Base-by-base conservation (phyloP, 2,113 vertebrate species). In the Sinosuthora webbiana region DNA sequence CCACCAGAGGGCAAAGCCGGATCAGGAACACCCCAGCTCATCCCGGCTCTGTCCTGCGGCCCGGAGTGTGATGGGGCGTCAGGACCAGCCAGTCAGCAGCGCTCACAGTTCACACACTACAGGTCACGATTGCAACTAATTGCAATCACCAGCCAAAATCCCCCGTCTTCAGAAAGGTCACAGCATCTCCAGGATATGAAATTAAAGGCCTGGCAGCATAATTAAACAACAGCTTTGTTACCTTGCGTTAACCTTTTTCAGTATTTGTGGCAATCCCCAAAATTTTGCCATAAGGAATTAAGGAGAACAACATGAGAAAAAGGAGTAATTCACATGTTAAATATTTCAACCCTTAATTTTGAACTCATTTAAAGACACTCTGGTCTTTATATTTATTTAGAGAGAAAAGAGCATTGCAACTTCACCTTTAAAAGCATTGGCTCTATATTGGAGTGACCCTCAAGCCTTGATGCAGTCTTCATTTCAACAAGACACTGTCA, bases 1-100 rank as follows among this genome's bases (percentile, higher is more conserved):
- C 96, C 94, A 77, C 50, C 90, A 96, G 96, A 95, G 95, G 96
- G 95, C 96, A 97, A 97, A 97, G 64, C 63, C 42, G 81, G 71
- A 90, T 74, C 83, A 59, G 41, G 35, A 93, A 84, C 81, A 20
- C 37, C 30, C 22, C 21, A 91, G 56, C 27, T 87, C 1, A 0
- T 59, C 18, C 28, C 25, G 8, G 12, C n/a, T 83, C 21, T 6
- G 17, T 45, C 55, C 64, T 9, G 47, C 52, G 45, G 77, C 60
- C 18, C 5, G 3, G 33, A 21, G 7, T 9, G n/a, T 0, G 0
- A 3, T 3, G 13, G 27, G 4, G 19, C 7, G 62, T 15, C 64
- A 27, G 73, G 27, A 35, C 23, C 1, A n/a, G 11, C 5, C 9
- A 4, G 22, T 6, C 64, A 63, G 25, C 17, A 15, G 5, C 20